phyloP scores from a whole-genome alignment of 2,888 invertebrate species.

The Epiblema foenella region DNA sequence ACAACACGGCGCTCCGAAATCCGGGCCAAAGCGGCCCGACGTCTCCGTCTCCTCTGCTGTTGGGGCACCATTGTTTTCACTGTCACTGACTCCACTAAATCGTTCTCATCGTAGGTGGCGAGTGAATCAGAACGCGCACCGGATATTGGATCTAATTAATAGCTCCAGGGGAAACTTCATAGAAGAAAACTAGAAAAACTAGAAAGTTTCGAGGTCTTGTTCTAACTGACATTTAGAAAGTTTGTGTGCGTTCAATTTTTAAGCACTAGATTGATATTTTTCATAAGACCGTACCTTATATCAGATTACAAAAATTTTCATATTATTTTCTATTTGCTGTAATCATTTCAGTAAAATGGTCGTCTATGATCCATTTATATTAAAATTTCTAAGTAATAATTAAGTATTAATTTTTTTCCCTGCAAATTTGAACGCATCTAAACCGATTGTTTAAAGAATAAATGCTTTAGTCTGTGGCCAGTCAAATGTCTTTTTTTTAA shows the following conservation, averaged over 20 bases:
- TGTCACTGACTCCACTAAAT: constrained; percentile 42
- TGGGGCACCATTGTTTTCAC: constrained; percentile 75
- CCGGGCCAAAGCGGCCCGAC: constrained; percentile 70
- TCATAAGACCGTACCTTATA: constrained; percentile 15
- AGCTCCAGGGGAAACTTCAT: constrained; percentile 40
- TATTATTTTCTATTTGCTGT: not conserved
- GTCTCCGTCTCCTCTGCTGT: constrained; percentile 77
- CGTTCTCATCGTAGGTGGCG: constrained; percentile 22
- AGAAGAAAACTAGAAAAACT: constrained; percentile 75
- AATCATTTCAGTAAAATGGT: not conserved
- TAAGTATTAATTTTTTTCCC: not conserved
- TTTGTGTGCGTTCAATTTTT: constrained; percentile 62
- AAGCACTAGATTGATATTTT: constrained; percentile 51
- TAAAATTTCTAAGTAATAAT: not conserved
- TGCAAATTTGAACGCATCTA: constrained; percentile 14
- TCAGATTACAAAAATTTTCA: not conserved
- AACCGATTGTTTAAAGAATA: not conserved
- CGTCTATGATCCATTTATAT: not conserved
- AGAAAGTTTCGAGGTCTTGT: constrained; percentile 75
- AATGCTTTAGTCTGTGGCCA: not conserved
- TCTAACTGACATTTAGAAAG: constrained; percentile 77
- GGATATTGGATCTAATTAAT: constrained; percentile 41
- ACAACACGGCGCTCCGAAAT: constrained; percentile 92
- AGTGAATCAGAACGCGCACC: constrained; percentile 23
- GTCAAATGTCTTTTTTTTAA: too few relatives aligned